phyloP scores from a whole-genome alignment of 2,888 invertebrate genomes.

The Platypus cylindrus region DNA sequence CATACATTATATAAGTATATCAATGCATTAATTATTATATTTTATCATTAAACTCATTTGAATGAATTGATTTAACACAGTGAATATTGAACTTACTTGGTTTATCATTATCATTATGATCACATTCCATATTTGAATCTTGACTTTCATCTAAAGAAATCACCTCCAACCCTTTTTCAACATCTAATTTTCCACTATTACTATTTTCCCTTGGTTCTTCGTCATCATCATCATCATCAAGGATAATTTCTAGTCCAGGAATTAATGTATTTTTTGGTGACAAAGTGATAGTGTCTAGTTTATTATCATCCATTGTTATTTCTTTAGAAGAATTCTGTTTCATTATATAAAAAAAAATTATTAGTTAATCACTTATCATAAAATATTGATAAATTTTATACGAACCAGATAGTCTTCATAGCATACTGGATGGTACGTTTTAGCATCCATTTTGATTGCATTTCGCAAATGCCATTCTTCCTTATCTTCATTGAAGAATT shows the following conservation, averaged over 20 bases:
- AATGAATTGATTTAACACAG: too few relatives aligned
- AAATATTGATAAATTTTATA: too few relatives aligned
- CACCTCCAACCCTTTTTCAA: too few relatives aligned
- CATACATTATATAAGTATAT: too few relatives aligned
- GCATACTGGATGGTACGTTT: constrained; percentile 81
- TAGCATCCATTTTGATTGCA: constrained; percentile 62
- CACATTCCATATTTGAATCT: constrained; percentile 8
- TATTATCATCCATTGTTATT: constrained; percentile 24
- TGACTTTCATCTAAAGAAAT: constrained; percentile 10
- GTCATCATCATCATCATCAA: constrained; percentile 32
- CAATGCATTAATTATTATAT: too few relatives aligned
- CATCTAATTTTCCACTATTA: constrained; percentile 6
- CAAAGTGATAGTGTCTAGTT: constrained; percentile 22
- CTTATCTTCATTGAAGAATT: constrained; percentile 91
- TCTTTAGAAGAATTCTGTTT: constrained; percentile 24
- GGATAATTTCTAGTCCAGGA: constrained; percentile 36
- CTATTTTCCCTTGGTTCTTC: constrained; percentile 22
- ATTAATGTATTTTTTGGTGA: constrained; percentile 32
- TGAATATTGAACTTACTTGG: too few relatives aligned
- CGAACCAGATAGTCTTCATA: constrained; percentile 72
- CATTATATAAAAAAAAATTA: constrained; percentile 15
- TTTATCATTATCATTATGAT: too few relatives aligned
- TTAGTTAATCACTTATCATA: too few relatives aligned
- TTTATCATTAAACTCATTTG: too few relatives aligned
- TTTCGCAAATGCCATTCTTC: constrained; percentile 94